A percentile compares a stretch with the other conserved stretches of the same genome.
Evolutionary conservation across 2,888 invertebrate genomes (phyloP).

Genomic region (Euplagia quadripunctaria): DNA sequence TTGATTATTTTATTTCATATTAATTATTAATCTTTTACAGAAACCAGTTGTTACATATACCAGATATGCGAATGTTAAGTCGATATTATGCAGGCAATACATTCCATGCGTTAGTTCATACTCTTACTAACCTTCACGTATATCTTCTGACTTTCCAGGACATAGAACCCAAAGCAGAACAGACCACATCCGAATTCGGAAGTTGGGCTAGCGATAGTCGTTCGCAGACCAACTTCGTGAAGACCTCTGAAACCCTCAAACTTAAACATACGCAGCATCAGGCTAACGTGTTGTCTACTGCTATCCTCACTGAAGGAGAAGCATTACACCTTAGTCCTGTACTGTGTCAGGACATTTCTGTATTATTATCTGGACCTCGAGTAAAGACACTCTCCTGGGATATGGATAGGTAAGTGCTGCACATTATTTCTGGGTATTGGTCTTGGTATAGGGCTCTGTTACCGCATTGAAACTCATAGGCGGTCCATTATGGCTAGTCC

Average conservation of each 20-base stretch:
- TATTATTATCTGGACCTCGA: slow-evolving; percentile 90
- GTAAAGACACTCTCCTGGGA: slow-evolving; percentile 92
- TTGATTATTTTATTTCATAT: too few relatives aligned
- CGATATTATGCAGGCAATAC: neutral
- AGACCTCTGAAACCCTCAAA: slow-evolving; percentile 79
- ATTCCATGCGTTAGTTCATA: neutral
- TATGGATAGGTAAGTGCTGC: slow-evolving; percentile 75
- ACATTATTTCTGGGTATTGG: neutral
- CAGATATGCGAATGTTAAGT: neutral
- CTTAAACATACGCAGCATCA: slow-evolving; percentile 73
- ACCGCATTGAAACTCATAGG: too few relatives aligned
- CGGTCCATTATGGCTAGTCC: too few relatives aligned
- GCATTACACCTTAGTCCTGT: slow-evolving; percentile 89
- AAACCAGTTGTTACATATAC: too few relatives aligned
- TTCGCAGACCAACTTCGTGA: slow-evolving; percentile 83
- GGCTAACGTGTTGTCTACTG: slow-evolving; percentile 87
- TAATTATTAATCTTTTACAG: too few relatives aligned
- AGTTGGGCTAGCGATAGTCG: slow-evolving; percentile 83
- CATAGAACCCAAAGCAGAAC: slow-evolving; percentile 59
- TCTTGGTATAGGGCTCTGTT: too few relatives aligned
- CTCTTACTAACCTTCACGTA: neutral
- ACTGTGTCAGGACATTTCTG: slow-evolving; percentile 90
- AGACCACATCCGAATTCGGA: slow-evolving; percentile 71
- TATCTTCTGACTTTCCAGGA: slow-evolving; percentile 59
- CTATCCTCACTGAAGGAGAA: slow-evolving; percentile 88